phyloP scores from a whole-genome alignment of 1,140 invertebrate species.

The Lanistes nyassanus region DNA sequence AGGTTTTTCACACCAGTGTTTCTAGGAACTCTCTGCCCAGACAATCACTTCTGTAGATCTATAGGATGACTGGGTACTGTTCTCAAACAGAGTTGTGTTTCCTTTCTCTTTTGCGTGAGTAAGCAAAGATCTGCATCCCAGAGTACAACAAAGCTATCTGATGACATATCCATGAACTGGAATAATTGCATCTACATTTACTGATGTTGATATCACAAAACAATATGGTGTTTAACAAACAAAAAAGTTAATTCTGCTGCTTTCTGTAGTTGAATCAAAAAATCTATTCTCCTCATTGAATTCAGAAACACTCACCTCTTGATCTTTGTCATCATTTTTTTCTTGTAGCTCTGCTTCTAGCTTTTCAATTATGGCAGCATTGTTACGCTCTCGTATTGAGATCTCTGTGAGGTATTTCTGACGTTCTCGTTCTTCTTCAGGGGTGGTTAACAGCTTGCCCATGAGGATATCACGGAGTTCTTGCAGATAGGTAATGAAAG shows the following conservation, averaged over 20 bases:
- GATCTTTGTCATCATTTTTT: conserved; percentile 62
- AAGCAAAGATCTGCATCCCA: no score
- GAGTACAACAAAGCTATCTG: no score
- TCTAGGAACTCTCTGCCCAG: no score
- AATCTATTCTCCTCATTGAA: background rate
- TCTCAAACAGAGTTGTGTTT: no score
- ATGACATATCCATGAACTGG: background rate
- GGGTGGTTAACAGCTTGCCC: conserved; percentile 61
- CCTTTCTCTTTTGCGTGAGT: no score
- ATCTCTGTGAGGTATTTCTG: conserved; percentile 60
- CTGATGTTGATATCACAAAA: background rate
- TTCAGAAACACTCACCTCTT: conserved; percentile 49
- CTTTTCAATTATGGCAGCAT: conserved; percentile 61
- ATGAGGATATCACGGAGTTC: conserved; percentile 62
- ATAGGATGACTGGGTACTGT: no score
- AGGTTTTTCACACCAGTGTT: no score
- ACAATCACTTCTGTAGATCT: no score
- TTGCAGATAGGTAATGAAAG: conserved; percentile 48
- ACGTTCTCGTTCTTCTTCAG: conserved; percentile 63
- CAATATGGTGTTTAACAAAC: no score
- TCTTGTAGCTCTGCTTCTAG: conserved; percentile 59
- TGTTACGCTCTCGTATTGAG: conserved; percentile 56
- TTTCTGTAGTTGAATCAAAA: no score
- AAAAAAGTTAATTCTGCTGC: no score
- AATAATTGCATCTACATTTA: background rate